Evolutionary conservation across 2,888 invertebrate species (phyloP).

Genomic region (Stenoptilia bipunctidactyla): DNA sequence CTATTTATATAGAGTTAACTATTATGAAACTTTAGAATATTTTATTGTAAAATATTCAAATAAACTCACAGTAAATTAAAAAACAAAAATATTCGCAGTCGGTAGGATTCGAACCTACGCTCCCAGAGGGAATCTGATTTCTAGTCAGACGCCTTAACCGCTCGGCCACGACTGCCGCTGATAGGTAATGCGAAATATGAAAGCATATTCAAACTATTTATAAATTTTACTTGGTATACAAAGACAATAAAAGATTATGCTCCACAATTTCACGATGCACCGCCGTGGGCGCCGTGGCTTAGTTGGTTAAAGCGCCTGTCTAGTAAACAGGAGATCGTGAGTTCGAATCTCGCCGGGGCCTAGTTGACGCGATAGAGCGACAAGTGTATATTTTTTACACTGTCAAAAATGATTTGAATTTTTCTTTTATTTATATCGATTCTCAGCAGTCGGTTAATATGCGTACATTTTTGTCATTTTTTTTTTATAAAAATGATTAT

Average conservation of each 20-base stretch:
- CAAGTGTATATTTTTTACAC: too few species aligned
- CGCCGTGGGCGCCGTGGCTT: conserved; percentile 75
- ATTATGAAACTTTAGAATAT: too few species aligned
- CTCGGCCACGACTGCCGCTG: conserved; percentile 86
- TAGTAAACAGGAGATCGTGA: conserved; percentile 84
- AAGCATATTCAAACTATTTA: not conserved
- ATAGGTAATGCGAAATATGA: not conserved
- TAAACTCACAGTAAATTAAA: too few species aligned
- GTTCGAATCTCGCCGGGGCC: conserved; percentile 82
- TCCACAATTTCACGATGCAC: not conserved
- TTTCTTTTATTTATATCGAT: too few species aligned
- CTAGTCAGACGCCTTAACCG: conserved; percentile 92
- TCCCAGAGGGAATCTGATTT: conserved; percentile 87
- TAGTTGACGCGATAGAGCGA: conserved; percentile 24
- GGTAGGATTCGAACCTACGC: conserved; percentile 90
- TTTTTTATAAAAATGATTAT: too few species aligned
- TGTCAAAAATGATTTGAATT: too few species aligned
- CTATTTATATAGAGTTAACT: too few species aligned
- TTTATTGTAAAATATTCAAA: too few species aligned
- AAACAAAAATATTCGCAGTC: conserved; percentile 71
- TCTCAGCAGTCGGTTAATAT: too few species aligned
- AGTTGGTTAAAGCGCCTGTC: conserved; percentile 82
- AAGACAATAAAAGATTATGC: not conserved
- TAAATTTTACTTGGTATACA: not conserved
- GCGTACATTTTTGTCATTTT: too few species aligned